Percentiles rank a stretch among this genome's conserved stretches.
Conservation (phyloP, 2,113 vertebrate species). For the Otolemur garnettii region DNA sequence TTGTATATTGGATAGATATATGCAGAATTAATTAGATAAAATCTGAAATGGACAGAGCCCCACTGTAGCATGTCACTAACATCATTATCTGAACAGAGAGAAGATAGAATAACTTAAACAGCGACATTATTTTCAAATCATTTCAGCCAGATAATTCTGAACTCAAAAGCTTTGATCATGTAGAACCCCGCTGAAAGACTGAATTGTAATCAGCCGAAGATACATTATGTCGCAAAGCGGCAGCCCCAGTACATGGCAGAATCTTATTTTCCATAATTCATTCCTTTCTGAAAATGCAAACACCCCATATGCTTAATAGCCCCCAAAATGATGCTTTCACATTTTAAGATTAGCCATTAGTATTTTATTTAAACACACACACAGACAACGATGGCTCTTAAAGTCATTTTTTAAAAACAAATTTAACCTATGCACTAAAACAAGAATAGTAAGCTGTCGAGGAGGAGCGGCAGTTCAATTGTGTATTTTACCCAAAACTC, state of each 20-base stretch:
- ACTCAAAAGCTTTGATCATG: slow-evolving; percentile 79
- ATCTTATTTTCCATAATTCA: slow-evolving; percentile 82
- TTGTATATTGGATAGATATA: slow-evolving; percentile 25
- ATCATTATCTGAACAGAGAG: slow-evolving; percentile 64
- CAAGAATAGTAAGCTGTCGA: slow-evolving; percentile 77
- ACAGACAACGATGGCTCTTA: slow-evolving; percentile 70
- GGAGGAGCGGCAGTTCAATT: slow-evolving; percentile 75
- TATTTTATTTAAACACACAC: slow-evolving; percentile 72
- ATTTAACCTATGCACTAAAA: slow-evolving; percentile 79
- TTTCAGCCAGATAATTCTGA: slow-evolving; percentile 80
- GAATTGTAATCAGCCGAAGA: slow-evolving; percentile 78
- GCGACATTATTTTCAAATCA: slow-evolving; percentile 78
- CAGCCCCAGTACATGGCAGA: slow-evolving; percentile 68
- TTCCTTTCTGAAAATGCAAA: slow-evolving; percentile 83
- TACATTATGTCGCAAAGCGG: slow-evolving; percentile 73
- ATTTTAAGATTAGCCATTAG: slow-evolving; percentile 82
- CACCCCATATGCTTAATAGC: slow-evolving; percentile 83
- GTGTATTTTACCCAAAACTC: slow-evolving; percentile 71
- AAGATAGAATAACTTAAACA: slow-evolving; percentile 73
- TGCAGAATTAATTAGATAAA: slow-evolving; percentile 68
- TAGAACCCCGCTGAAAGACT: slow-evolving; percentile 80
- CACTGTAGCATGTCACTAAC: slow-evolving; percentile 66
- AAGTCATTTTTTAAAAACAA: slow-evolving; percentile 75
- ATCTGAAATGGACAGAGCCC: slow-evolving; percentile 33
- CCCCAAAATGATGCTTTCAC: slow-evolving; percentile 76